Evolutionary conservation across 37 sponge, comb jelly and placozoan species (phyloP).

Genomic region (Crambe crambe): DNA sequence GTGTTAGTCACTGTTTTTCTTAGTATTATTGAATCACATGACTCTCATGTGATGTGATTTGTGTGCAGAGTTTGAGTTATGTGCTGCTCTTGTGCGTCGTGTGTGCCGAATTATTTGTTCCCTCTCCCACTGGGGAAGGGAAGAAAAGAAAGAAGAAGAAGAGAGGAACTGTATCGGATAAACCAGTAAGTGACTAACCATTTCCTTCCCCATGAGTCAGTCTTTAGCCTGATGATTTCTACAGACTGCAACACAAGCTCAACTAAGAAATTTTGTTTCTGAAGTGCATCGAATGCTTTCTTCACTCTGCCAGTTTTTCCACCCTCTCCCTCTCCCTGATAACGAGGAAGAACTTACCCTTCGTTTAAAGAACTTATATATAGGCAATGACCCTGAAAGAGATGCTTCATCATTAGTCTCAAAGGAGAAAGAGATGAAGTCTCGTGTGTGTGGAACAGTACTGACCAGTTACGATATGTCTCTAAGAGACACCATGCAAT

Average conservation of each 20-base stretch:
- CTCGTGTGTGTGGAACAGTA: constrained; percentile 19
- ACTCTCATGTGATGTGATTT: no score
- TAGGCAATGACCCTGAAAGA: background rate
- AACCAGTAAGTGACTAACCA: constrained; percentile 8
- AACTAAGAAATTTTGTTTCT: constrained; percentile 4
- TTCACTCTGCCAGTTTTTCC: constrained; percentile 11
- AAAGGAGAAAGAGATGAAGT: background rate
- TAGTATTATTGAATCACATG: no score
- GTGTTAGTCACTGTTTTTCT: no score
- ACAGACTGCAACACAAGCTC: constrained; percentile 5
- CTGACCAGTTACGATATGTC: constrained; percentile 69
- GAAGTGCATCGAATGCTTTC: background rate
- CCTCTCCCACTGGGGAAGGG: constrained; percentile 1
- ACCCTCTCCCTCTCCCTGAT: constrained; percentile 23
- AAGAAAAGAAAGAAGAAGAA: constrained; percentile 36
- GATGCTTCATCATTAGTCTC: background rate
- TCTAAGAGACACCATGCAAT: constrained; percentile 27
- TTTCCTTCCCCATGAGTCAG: background rate
- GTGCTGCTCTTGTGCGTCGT: constrained; percentile 24
- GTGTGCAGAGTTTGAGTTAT: constrained; percentile 18
- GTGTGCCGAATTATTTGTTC: constrained; percentile 28
- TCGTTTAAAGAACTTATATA: background rate
- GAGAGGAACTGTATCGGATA: no score
- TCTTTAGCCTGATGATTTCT: background rate
- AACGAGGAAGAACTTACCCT: background rate